Percentiles rank a stretch among this genome's conserved stretches.
Conservation (phyloP, 2,113 vertebrate species). For the Ornithorhynchus anatinus region DNA sequence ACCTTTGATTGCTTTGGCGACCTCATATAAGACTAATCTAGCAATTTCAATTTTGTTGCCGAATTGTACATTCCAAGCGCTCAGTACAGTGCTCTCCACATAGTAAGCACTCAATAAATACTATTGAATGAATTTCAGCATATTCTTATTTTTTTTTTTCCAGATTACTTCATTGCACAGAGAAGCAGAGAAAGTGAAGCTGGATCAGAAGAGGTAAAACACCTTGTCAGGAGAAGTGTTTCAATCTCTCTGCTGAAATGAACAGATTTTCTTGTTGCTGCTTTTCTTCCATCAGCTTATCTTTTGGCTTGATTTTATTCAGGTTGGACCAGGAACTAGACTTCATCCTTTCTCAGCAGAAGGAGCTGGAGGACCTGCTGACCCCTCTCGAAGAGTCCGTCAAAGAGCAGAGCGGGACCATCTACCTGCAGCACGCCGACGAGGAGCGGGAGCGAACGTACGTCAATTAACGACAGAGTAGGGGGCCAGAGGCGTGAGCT, state of each 20-base stretch:
- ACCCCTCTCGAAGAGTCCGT: slow-evolving; percentile 90
- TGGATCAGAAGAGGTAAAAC: slow-evolving; percentile 86
- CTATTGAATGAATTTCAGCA: too few species aligned
- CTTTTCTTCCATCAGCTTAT: slow-evolving; percentile 7
- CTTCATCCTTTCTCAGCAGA: slow-evolving; percentile 97
- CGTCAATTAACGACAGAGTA: slow-evolving; percentile 23
- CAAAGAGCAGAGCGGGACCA: slow-evolving; percentile 94
- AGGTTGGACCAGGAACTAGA: slow-evolving; percentile 93
- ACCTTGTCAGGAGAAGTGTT: neutral
- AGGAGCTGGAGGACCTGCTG: slow-evolving; percentile 93
- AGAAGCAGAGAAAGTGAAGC: slow-evolving; percentile 97
- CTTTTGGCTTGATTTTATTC: slow-evolving; percentile 7
- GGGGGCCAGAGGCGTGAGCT: neutral
- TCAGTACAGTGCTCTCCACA: too few species aligned
- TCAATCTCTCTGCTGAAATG: neutral
- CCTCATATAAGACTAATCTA: too few species aligned
- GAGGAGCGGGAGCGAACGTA: slow-evolving; percentile 94
- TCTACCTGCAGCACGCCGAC: slow-evolving; percentile 95
- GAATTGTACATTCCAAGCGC: too few species aligned
- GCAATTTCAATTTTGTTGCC: too few species aligned
- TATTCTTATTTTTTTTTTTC: slow-evolving; percentile 22
- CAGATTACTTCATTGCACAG: slow-evolving; percentile 89
- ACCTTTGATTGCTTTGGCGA: too few species aligned
- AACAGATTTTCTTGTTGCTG: slow-evolving; percentile 24
- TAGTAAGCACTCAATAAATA: too few species aligned